Evolutionary conservation across 2,113 vertebrate genomes (phyloP).

Genomic region (Chunga burmeisteri): DNA sequence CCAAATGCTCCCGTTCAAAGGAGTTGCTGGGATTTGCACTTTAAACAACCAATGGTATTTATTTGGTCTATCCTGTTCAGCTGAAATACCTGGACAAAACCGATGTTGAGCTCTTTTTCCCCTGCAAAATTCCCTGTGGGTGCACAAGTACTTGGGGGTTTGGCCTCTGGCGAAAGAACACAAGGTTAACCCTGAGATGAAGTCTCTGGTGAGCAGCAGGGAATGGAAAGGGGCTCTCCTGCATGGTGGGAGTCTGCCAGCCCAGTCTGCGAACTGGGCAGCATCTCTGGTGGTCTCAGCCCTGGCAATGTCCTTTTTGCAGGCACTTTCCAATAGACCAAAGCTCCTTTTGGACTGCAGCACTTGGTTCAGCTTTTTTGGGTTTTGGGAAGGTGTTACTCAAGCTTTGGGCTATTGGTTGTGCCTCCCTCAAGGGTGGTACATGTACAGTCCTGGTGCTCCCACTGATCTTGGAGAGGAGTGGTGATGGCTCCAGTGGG

Average conservation of each 20-base stretch:
- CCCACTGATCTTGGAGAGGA: not conserved
- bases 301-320: not conserved
- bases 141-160: accelerated
- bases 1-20: slow-evolving; percentile 72
- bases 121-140: not conserved
- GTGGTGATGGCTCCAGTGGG: accelerated
- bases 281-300: not conserved
- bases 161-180: not conserved
- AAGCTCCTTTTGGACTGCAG: not conserved
- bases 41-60: slow-evolving; percentile 71
- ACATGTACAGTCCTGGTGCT: not conserved
- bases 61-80: not conserved
- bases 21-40: slow-evolving; percentile 70
- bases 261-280: not conserved
- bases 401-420: accelerated
- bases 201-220: not conserved
- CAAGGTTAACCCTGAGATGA: not conserved
- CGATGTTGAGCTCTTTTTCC: not conserved
- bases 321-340: not conserved
- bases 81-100: not conserved
- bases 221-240: not conserved
- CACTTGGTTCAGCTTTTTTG: not conserved
- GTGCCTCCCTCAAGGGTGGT: not conserved
- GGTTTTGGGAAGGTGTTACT: not conserved
- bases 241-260: not conserved